Base-by-base conservation (phyloP, 2,888 invertebrate genomes). In the Eilema depressum region DNA sequence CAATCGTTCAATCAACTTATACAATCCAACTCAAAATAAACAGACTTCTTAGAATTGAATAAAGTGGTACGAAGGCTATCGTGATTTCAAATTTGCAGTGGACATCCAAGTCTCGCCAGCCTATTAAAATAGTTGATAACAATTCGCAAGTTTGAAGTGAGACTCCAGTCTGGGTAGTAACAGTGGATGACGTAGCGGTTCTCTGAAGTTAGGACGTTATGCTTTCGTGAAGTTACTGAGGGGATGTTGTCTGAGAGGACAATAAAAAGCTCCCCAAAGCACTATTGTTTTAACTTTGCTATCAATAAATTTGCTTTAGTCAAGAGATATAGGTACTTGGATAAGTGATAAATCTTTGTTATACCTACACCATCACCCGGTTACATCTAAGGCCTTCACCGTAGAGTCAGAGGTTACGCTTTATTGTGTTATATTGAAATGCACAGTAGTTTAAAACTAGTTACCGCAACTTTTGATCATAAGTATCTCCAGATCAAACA, bases 51-150 rank as follows among this genome's bases (percentile, higher is more conserved):
- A 59, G 7, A 59, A 14, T 12, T 59, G 26, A 25, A 25, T 8
- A 0, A 59, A 26, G 17, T 26, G 17, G 59, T 26, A 17, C 30
- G 14, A 30, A 30, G 64, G 30, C 1, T 30, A 28, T 30, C 23
- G 23, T 8, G 12, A 57, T 25, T 10, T 17, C 3, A 17, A 33
- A 37, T 70, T 71, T 59, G 68, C 61, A 65, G 30, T 63, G 56
- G 75, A 75, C 66, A 73, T 56, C 57, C 30, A 23, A 70, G 66
- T 71, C 67, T 71, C 73, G 63, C 56, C 66, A 61, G 59, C 25
- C 69, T 68, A 81, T 78, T 82, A 73, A 69, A 74, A 65, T 74
- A 81, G 78, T 81, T 82, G 74, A 71, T 69, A 77, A 74, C 77
- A 78, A 80, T 79, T 79, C 68, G 12, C 79, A 78, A 81, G 76